Conservation (phyloP, 2,888 invertebrate species). For the Hemaris fuciformis region DNA sequence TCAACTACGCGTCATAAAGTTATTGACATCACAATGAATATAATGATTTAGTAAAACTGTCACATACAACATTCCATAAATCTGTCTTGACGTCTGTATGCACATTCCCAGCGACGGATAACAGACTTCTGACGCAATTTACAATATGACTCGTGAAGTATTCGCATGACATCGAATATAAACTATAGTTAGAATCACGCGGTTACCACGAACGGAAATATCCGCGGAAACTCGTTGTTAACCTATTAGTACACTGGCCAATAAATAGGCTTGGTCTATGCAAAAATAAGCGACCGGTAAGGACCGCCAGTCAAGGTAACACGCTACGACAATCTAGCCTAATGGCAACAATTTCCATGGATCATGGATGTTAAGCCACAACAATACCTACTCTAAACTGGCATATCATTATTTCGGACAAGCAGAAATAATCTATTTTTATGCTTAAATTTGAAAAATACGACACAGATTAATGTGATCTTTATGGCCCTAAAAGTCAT, state of each 20-base stretch:
- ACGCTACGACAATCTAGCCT: conserved; percentile 51
- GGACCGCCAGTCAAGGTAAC: conserved; percentile 56
- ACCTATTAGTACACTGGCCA: conserved; percentile 22
- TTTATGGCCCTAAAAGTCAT: conserved; percentile 30
- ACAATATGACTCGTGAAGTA: conserved; percentile 43
- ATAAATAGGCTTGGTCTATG: conserved; percentile 26
- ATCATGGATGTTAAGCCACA: conserved; percentile 57
- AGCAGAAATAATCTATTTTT: conserved; percentile 49
- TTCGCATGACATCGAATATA: conserved; percentile 32
- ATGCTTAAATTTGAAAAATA: conserved; percentile 24
- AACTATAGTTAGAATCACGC: conserved; percentile 22
- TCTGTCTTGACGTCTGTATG: conserved; percentile 32
- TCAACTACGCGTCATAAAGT: conserved; percentile 27
- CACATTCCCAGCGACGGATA: conserved; percentile 32
- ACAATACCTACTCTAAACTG: conserved; percentile 46
- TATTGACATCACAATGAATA: conserved; percentile 14
- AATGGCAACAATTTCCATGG: conserved; percentile 66
- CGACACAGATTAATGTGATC: conserved; percentile 26
- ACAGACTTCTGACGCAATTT: conserved; percentile 41
- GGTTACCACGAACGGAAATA: conserved; percentile 22
- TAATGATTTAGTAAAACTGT: conserved; percentile 38
- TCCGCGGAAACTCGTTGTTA: conserved; percentile 39
- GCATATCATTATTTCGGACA: conserved; percentile 51
- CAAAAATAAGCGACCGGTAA: conserved; percentile 45
- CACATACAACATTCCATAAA: conserved; percentile 42